Conservation (phyloP, 2,797 vertebrate genomes). For the Babyrousa celebensis region DNA sequence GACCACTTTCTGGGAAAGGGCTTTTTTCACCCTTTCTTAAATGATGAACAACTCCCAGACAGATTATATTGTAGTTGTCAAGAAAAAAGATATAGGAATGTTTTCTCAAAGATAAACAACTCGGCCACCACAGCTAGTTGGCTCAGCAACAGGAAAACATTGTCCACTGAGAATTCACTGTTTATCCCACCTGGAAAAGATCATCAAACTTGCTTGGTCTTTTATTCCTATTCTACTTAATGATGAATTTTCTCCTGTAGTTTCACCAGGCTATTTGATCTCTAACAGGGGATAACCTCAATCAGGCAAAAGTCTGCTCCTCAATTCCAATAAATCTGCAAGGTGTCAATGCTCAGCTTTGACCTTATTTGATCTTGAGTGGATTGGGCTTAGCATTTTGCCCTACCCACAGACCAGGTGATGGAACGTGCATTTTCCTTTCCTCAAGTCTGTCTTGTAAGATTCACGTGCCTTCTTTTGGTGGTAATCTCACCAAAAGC, state of each 20-base stretch:
- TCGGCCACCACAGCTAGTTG: constrained; percentile 56
- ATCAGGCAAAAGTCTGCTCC: not conserved
- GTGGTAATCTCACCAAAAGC: no score
- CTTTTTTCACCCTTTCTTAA: constrained; percentile 85
- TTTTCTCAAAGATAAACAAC: constrained; percentile 87
- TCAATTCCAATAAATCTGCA: not conserved
- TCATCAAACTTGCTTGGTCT: constrained; percentile 44
- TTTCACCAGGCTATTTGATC: constrained; percentile 24
- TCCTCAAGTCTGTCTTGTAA: not conserved
- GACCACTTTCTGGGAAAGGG: constrained; percentile 82
- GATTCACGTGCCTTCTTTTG: not conserved
- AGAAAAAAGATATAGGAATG: constrained; percentile 85
- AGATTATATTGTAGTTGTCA: constrained; percentile 89
- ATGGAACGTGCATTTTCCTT: not conserved
- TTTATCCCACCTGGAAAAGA: constrained; percentile 80
- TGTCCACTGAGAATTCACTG: constrained; percentile 70
- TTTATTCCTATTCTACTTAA: constrained; percentile 57
- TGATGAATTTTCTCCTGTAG: constrained; percentile 15
- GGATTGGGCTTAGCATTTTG: not conserved
- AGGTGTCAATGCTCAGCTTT: not conserved
- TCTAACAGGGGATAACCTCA: not conserved
- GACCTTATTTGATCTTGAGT: constrained; percentile 10
- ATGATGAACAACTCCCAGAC: constrained; percentile 87
- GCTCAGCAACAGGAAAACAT: constrained; percentile 78
- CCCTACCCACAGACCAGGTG: not conserved